Evolutionary conservation across 2,113 vertebrate species (phyloP), one percentile per base, ranked within the genome.

Genomic region (Nothobranchius kuhntae): DNA sequence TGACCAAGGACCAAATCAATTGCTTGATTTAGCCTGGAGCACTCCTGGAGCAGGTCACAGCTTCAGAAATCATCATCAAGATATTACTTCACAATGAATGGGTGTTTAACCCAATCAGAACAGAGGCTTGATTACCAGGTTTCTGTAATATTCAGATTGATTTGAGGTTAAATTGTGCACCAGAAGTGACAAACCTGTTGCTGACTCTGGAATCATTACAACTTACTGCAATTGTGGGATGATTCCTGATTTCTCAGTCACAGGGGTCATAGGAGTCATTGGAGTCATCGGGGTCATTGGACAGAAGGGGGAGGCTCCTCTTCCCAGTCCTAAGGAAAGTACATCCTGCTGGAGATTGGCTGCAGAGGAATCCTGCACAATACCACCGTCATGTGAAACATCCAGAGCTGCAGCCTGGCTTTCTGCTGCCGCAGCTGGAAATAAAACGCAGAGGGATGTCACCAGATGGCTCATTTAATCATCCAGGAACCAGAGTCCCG

Each of bases 161-260:
- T 30, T 4, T 30, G 30, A 30, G 30, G 3, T 30, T 30, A 30
- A 30, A 40, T 40, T 9, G 4, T 40, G 3, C 38, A 40, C 38
- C 30, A 5, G 7, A 40, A 40, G 38, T 8, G 7, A 4, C 38
- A 40, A 40, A 40, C 30, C 1, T 30, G 38, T 40, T 40, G 38
- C 7, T 40, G 30, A 30, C 26, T 14, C 3, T 15, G 52, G 21
- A 24, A 30, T 53, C 10, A 38, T 56, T 7, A 9, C 13, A 1
- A 78, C 88, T 73, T 88, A 99, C 96, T 99, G 96, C 36, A 99
- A 75, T 82, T 96, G 95, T 26, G 96, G 98, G 68, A 96, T 91
- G 84, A 98, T 97, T 75, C 94, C 96, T 63, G 96, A 96, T 65
- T 88, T 90, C 89, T 98, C 96, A 0, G 95, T 91, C 56, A 93